Evolutionary conservation across 2,113 vertebrate species (phyloP).

Genomic region (Calidris pugnax): DNA sequence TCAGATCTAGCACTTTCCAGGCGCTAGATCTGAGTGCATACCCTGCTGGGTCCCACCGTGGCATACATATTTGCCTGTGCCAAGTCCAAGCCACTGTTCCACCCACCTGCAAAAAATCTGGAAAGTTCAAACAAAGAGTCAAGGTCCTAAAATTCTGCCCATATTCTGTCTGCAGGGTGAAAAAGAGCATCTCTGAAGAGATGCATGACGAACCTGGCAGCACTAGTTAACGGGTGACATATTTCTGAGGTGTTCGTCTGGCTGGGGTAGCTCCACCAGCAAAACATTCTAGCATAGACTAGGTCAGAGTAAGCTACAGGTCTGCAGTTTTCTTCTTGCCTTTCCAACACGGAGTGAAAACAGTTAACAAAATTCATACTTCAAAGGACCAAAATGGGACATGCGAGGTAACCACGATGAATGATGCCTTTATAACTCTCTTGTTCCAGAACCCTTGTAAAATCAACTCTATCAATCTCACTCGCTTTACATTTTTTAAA

Average conservation of each 20-base stretch:
- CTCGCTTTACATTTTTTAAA: background rate
- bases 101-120: background rate
- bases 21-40: background rate
- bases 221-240: background rate
- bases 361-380: background rate
- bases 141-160: background rate
- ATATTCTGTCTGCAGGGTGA: background rate
- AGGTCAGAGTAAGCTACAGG: background rate
- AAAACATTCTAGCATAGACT: background rate
- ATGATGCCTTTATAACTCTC: background rate
- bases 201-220: background rate
- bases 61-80: background rate
- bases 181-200: background rate
- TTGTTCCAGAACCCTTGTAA: background rate
- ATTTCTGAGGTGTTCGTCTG: background rate
- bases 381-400: background rate
- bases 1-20: background rate
- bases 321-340: background rate
- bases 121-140: background rate
- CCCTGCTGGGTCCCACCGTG: background rate
- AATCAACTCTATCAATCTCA: background rate
- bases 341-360: background rate
- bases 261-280: background rate
- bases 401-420: background rate
- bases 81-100: background rate